Evolutionary conservation across 1,140 invertebrate genomes (phyloP).

Genomic region (Drosophila saltans): DNA sequence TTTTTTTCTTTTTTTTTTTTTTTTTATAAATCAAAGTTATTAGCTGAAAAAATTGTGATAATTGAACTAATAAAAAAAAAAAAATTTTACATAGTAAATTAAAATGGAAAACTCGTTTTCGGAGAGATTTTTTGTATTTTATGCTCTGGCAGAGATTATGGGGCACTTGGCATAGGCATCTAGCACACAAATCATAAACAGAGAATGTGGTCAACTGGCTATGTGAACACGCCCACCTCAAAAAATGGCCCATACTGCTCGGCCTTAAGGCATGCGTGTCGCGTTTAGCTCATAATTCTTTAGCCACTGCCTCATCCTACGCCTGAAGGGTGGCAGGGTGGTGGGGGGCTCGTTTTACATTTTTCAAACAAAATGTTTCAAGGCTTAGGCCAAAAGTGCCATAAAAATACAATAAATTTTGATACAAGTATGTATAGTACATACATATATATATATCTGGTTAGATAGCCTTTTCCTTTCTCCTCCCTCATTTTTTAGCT

Average conservation of each 20-base stretch:
- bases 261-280: slow-evolving; percentile 47
- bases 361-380: slow-evolving; percentile 71
- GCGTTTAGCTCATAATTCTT: slow-evolving; percentile 76
- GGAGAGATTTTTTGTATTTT: too few relatives aligned
- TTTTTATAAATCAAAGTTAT: slow-evolving; percentile 4
- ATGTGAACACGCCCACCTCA: neutral
- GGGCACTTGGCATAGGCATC: slow-evolving; percentile 39
- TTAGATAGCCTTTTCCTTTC: slow-evolving; percentile 68
- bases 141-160: slow-evolving; percentile 18
- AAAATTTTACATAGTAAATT: slow-evolving; percentile 26
- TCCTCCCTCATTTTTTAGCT: neutral
- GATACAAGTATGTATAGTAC: slow-evolving; percentile 43
- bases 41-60: slow-evolving; percentile 73
- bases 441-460: slow-evolving; percentile 43
- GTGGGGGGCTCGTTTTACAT: slow-evolving; percentile 55
- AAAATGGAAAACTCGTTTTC: neutral
- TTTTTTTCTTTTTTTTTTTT: neutral
- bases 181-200: slow-evolving; percentile 66
- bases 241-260: neutral
- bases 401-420: slow-evolving; percentile 79
- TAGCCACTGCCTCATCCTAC: slow-evolving; percentile 15
- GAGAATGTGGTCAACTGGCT: slow-evolving; percentile 6
- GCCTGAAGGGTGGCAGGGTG: slow-evolving; percentile 4
- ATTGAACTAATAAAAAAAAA: slow-evolving; percentile 61
- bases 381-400: slow-evolving; percentile 65